Base-by-base conservation (phyloP, 2,113 vertebrate genomes). In the Bambusicola thoracicus region DNA sequence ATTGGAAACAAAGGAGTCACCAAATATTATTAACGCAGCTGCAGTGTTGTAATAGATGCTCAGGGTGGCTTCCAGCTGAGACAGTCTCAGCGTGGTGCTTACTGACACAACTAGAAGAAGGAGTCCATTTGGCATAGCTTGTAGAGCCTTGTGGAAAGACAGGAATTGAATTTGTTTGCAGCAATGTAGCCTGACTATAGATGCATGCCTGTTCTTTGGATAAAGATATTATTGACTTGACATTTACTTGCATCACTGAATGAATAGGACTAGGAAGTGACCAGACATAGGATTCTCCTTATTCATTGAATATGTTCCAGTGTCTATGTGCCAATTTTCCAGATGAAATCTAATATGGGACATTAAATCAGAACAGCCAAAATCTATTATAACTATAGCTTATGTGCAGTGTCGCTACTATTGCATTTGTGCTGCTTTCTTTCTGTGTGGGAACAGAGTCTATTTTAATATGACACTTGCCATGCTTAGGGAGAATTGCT, bases 11-110 rank as follows among this genome's bases (percentile, higher is more conserved):
- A 93, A 94, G 88, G 92, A 95, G 74, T 91, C 78, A 83, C 94
- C 93, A 95, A 96, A 93, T 94, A 90, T 81, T 58, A 65, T 95
- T 93, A 96, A 93, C 94, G 94, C 85, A 97, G 95, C 83, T 95
- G 94, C 89, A 82, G 66, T 17, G 21, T 59, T 94, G 74, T 89
- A 92, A 93, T 94, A 59, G 66, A 77, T 81, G 81, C 67, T 74
- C 76, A 93, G 92, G 70, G 92, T 91, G 87, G 77, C 70, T 80
- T 91, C 81, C 94, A 94, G 92, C 85, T 93, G 72, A 87, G 93
- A 48, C 56, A 48, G 59, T 36, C 80, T 70, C 81, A 94, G 89
- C 49, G 0, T 72, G 89, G 67, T n/a, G 61, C 53, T 43, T 65
- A 15, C 69, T 79, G 89, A 69, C 86, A 68, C 1, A 0, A 32